A percentile compares a stretch with the other conserved stretches of the same genome.
phyloP scores from a whole-genome alignment of 37 sponge, comb jelly and placozoan species.

The Theonella swinhoei region DNA sequence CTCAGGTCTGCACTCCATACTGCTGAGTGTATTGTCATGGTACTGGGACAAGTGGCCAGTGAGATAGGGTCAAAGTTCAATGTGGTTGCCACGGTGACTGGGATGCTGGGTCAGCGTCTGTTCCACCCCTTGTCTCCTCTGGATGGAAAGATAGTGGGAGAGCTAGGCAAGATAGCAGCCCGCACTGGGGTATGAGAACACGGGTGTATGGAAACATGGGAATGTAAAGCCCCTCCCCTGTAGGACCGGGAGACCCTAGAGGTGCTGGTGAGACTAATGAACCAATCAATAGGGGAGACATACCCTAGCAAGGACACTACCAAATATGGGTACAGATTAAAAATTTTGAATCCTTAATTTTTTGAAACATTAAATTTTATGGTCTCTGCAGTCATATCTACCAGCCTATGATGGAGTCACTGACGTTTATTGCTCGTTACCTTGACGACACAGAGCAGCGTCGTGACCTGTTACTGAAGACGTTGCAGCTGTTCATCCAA shows the following conservation, averaged over 20 bases:
- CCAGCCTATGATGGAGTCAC: conserved; percentile 66
- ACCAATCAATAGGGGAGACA: conserved; percentile 31
- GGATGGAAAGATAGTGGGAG: conserved; percentile 48
- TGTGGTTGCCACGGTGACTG: conserved; percentile 15
- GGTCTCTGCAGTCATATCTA: conserved; percentile 62
- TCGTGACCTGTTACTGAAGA: conserved; percentile 45
- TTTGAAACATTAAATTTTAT: too few relatives aligned
- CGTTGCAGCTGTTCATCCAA: conserved; percentile 72
- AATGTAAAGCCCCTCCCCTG: background rate
- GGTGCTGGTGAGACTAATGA: conserved; percentile 51
- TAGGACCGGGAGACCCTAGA: conserved; percentile 31
- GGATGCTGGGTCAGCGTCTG: conserved; percentile 55
- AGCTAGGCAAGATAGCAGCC: conserved; percentile 66
- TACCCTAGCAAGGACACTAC: background rate
- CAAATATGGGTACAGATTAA: background rate
- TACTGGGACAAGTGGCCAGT: conserved; percentile 55
- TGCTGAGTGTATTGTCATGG: conserved; percentile 63
- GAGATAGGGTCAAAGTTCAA: conserved; percentile 11
- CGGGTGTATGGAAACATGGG: background rate
- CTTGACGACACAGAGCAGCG: conserved; percentile 49
- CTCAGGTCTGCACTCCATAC: conserved; percentile 9
- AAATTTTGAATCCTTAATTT: too few relatives aligned
- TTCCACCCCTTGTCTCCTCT: conserved; percentile 55
- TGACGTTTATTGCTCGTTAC: conserved; percentile 55
- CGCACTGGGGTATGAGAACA: conserved; percentile 34